Evolutionary conservation across 2,797 vertebrate species (phyloP), one percentile per base, ranked within the genome.

Genomic region (Hydrocynus forskahlii): DNA sequence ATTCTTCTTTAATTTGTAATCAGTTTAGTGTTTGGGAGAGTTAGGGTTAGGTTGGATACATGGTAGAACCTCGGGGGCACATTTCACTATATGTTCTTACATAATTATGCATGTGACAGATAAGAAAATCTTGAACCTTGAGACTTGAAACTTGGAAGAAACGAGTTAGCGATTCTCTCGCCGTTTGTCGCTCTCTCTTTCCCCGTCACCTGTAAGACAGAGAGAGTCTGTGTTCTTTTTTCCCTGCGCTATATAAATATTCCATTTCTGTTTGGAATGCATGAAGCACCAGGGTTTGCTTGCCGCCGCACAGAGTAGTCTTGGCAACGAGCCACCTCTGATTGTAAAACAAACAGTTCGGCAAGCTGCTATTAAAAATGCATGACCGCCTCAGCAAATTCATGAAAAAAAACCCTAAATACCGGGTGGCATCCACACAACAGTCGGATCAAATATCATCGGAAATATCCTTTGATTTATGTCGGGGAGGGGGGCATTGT

Each of bases 331-430:
- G 75, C 80, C 80, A 72, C 68, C 64, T 48, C 75, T 84, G 75
- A 69, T 38, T 81, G 76, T 84, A 84, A 81, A 85, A 79, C 76
- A 85, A 85, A 82, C 72, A 76, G 35, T 79, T 84, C 60, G 48
- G 63, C 77, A 82, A 62, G 80, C 60, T 62, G 60, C 63, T 73
- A 80, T 82, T 80, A 82, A 75, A 85, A 71, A 85, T 79, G 62
- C 54, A 82, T 82, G 75, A 80, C 38, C 68, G 29, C 40, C 63
- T 76, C 43, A 68, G 77, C 35, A 21, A 45, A 60, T 63, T 70
- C 19, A 43, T 62, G 52, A 29, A 57, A 75, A 74, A 38, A 78
- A 54, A 29, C n/a, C n/a, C 17, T 57, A 29, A 57, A 43, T 59
- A 60, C 38, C 45, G 72, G 38, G 29, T 60, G 38, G 55, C 12